Evolutionary conservation across 2,888 invertebrate genomes (phyloP).

Genomic region (Stenodera caucasica): DNA sequence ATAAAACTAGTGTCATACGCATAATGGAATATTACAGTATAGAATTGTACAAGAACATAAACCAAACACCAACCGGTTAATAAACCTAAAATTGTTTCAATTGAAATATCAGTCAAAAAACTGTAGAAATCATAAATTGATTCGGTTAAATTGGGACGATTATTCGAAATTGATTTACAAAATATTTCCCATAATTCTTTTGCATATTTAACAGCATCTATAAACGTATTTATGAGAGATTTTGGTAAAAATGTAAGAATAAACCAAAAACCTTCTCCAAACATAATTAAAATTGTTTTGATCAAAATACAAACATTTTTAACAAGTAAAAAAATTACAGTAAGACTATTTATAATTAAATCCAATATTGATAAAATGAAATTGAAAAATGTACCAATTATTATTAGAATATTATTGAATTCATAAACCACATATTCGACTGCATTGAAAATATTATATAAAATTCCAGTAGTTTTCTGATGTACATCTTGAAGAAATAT

Average conservation of each 20-base stretch:
- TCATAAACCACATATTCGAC: neutral
- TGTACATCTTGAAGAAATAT: slow-evolving; percentile 40
- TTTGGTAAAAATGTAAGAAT: slow-evolving; percentile 42
- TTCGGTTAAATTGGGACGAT: neutral
- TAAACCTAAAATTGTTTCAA: slow-evolving; percentile 44
- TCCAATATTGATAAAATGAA: slow-evolving; percentile 12
- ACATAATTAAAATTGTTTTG: slow-evolving; percentile 40
- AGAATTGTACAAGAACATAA: slow-evolving; percentile 43
- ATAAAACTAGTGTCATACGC: slow-evolving; percentile 21
- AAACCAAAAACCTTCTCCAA: slow-evolving; percentile 48
- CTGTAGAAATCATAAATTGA: slow-evolving; percentile 23
- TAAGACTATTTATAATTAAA: slow-evolving; percentile 1
- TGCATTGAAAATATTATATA: neutral
- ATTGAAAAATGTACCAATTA: neutral
- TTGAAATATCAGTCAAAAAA: slow-evolving; percentile 47
- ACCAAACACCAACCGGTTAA: slow-evolving; percentile 38
- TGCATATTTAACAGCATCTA: slow-evolving; percentile 3
- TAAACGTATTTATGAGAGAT: slow-evolving; percentile 32
- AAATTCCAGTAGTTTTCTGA: slow-evolving; percentile 4
- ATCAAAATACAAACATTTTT: slow-evolving; percentile 31
- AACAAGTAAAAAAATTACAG: slow-evolving; percentile 9
- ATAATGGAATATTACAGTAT: slow-evolving; percentile 33
- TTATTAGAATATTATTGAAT: neutral
- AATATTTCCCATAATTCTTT: slow-evolving; percentile 13
- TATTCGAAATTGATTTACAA: neutral